Conservation (phyloP, 2,888 invertebrate genomes). For the Tinea pellionella region DNA sequence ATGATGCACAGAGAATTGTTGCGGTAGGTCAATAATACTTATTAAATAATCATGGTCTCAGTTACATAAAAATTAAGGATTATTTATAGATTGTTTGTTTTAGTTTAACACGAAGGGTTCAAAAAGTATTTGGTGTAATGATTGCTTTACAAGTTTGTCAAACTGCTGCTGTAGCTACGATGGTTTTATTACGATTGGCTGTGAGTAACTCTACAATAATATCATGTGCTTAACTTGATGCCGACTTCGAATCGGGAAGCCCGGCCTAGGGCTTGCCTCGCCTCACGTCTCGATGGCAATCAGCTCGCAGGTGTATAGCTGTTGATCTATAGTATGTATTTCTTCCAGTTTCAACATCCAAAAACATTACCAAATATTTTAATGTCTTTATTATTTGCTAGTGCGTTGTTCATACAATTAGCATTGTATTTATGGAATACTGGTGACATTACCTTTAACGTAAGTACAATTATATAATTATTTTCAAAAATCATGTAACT, state of each 20-base stretch:
- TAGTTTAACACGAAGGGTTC: background rate
- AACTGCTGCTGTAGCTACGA: background rate
- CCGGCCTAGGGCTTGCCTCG: too few species aligned
- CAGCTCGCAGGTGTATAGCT: too few species aligned
- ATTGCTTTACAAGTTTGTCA: conserved; percentile 3
- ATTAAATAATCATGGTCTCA: background rate
- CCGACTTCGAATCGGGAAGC: too few species aligned
- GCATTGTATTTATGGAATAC: conserved; percentile 1
- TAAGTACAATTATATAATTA: background rate
- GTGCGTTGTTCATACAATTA: background rate
- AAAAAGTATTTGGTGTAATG: conserved; percentile 3
- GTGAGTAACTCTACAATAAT: background rate
- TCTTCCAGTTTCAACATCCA: background rate
- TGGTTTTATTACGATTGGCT: background rate
- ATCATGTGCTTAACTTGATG: too few species aligned
- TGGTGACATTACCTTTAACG: background rate
- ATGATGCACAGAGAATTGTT: conserved; percentile 10
- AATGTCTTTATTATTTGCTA: conserved; percentile 1
- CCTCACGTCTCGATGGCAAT: too few species aligned
- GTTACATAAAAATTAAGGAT: background rate
- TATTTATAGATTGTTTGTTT: background rate
- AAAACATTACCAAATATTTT: background rate
- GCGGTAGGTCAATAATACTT: background rate
- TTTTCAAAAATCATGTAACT: too few species aligned
- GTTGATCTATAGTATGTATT: too few species aligned